A percentile compares a stretch with the other conserved stretches of the same genome.
phyloP scores from a whole-genome alignment of 1,140 invertebrate genomes.

The Sesamia nonagrioides region DNA sequence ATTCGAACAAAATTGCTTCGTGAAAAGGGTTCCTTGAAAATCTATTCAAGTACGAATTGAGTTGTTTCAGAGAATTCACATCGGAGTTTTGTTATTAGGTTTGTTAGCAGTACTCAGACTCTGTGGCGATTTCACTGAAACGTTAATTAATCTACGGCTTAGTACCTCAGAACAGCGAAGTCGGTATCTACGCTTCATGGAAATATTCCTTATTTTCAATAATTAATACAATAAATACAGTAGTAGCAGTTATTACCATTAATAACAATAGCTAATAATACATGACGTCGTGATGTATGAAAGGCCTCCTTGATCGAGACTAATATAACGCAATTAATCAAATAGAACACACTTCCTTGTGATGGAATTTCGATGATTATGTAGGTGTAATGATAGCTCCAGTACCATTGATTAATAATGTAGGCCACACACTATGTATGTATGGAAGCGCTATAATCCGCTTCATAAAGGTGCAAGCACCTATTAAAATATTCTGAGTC shows the following conservation, averaged over 20 bases:
- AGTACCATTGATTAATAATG: not conserved
- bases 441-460: not conserved
- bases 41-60: not conserved
- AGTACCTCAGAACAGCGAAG: not conserved
- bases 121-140: constrained; percentile 1
- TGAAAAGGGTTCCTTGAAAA: constrained; percentile 15
- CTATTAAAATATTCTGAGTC: not conserved
- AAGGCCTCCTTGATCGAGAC: not conserved
- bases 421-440: not conserved
- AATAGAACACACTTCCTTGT: not conserved
- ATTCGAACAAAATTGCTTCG: constrained; percentile 7
- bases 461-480: not conserved
- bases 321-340: not conserved
- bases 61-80: not conserved
- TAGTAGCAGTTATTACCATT: too few species aligned
- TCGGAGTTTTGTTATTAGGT: not conserved
- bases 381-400: not conserved
- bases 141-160: constrained; percentile 17
- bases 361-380: too few species aligned
- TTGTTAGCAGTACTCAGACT: not conserved
- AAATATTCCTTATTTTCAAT: not conserved
- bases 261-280: too few species aligned
- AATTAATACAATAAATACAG: too few species aligned
- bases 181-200: not conserved
- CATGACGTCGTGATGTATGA: not conserved